Percentiles rank a stretch among this genome's conserved stretches.
Conservation (phyloP, 2,888 invertebrate genomes). For the Shargacucullia verbasci region DNA sequence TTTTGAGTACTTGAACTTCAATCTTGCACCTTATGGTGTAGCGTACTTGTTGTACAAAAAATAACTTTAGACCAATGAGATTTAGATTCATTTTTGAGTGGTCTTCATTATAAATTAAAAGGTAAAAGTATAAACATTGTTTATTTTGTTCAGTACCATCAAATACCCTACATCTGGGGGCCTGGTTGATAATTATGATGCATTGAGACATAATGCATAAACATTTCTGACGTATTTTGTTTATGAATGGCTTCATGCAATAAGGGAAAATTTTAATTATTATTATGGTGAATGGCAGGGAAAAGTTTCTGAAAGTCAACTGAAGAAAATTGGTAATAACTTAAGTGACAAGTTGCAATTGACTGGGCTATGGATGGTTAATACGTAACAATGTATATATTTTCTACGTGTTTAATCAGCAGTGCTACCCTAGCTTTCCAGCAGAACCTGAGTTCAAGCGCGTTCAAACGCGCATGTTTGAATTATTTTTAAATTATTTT, state of each 20-base stretch:
- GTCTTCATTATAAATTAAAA: constrained; percentile 13
- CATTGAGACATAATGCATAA: constrained; percentile 6
- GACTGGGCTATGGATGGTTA: constrained; percentile 20
- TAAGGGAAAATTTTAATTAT: constrained; percentile 7
- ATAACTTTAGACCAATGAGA: fast-evolving
- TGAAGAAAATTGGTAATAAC: constrained; percentile 39
- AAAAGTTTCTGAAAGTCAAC: constrained; percentile 24
- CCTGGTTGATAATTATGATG: constrained; percentile 16
- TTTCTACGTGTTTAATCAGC: no score
- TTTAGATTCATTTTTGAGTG: constrained; percentile 10
- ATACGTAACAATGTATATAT: no score
- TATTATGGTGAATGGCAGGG: constrained; percentile 4
- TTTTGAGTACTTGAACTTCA: neutral
- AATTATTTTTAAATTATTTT: no score
- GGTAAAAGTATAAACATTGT: constrained; percentile 57
- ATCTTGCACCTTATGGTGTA: constrained; percentile 18
- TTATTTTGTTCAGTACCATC: constrained; percentile 36
- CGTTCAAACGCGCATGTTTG: no score
- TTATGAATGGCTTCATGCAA: neutral
- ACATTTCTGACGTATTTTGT: neutral
- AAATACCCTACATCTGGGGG: constrained; percentile 34
- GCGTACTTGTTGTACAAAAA: neutral
- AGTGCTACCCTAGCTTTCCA: no score
- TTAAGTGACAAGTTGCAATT: neutral
- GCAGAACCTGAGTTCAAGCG: no score